Conservation (phyloP, 2,797 vertebrate genomes). For the Kryptopterus vitreolus region DNA sequence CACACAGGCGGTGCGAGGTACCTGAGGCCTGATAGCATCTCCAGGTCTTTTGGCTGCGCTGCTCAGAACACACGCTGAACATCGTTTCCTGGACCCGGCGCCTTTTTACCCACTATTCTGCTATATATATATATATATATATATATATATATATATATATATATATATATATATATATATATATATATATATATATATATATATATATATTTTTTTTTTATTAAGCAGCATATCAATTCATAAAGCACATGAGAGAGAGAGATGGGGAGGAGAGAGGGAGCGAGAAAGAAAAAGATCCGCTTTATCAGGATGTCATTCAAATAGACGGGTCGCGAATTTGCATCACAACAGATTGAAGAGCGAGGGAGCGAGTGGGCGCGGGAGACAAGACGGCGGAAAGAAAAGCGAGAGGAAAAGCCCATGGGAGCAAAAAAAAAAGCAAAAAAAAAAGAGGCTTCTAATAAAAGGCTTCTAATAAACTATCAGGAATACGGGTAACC, state of each 20-base stretch:
- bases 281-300: slow-evolving; percentile 61
- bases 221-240: slow-evolving; percentile 78
- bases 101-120: slow-evolving; percentile 31
- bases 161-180: background rate
- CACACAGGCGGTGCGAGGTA: slow-evolving; percentile 39
- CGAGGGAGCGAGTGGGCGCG: slow-evolving; percentile 64
- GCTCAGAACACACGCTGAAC: slow-evolving; percentile 69
- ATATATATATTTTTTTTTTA: no score
- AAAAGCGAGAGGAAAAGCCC: slow-evolving; percentile 72
- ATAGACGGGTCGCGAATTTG: slow-evolving; percentile 95
- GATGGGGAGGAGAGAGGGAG: slow-evolving; percentile 42
- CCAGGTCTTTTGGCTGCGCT: slow-evolving; percentile 61
- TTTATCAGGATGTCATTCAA: slow-evolving; percentile 97
- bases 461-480: slow-evolving; percentile 85
- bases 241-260: slow-evolving; percentile 54
- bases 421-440: slow-evolving; percentile 78
- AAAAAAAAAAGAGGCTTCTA: no score
- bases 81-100: slow-evolving; percentile 63
- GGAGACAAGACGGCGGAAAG: slow-evolving; percentile 57
- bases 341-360: slow-evolving; percentile 88
- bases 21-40: slow-evolving; percentile 73
- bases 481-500: slow-evolving; percentile 53
- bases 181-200: background rate
- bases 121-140: slow-evolving; percentile 31
- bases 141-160: background rate